Conservation (phyloP, 2,888 invertebrate species). For the Pasiphila rectangulata region DNA sequence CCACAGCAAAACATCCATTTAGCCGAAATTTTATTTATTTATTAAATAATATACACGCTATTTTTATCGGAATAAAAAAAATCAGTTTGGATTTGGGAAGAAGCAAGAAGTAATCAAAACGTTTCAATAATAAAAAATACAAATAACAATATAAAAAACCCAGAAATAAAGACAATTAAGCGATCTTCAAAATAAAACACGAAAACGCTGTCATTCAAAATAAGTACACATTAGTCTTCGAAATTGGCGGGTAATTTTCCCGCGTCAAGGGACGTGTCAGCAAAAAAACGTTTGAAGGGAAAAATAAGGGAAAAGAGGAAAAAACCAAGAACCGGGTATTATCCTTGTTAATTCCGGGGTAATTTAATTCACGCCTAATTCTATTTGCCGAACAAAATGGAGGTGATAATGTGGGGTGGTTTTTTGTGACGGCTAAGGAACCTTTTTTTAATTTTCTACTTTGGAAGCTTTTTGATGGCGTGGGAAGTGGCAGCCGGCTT, state of each 20-base stretch:
- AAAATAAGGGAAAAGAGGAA: conserved; percentile 65
- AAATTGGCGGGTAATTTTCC: conserved; percentile 34
- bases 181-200: conserved; percentile 1
- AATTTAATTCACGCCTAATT: conserved; percentile 80
- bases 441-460: conserved; percentile 52
- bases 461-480: conserved; percentile 53
- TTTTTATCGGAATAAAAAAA: too few species aligned
- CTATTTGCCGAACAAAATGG: conserved; percentile 77
- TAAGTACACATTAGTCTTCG: conserved; percentile 24
- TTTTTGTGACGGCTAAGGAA: conserved; percentile 58
- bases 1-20: too few species aligned
- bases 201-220: conserved; percentile 18
- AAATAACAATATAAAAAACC: conserved; percentile 1
- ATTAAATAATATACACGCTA: too few species aligned
- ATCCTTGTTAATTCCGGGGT: conserved; percentile 79
- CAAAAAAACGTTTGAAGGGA: conserved; percentile 47
- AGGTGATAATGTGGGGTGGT: conserved; percentile 75
- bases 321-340: conserved; percentile 67
- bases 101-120: too few species aligned
- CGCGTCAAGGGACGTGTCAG: conserved; percentile 38
- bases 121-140: too few species aligned
- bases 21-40: too few species aligned
- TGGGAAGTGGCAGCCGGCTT: conserved; percentile 49
- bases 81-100: too few species aligned
- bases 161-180: neutral